These are phyloP conservation scores for Tragelaphus eurycerus DNA, from an alignment of 2,797 vertebrate species.

Conservation along the genomic window DNA sequence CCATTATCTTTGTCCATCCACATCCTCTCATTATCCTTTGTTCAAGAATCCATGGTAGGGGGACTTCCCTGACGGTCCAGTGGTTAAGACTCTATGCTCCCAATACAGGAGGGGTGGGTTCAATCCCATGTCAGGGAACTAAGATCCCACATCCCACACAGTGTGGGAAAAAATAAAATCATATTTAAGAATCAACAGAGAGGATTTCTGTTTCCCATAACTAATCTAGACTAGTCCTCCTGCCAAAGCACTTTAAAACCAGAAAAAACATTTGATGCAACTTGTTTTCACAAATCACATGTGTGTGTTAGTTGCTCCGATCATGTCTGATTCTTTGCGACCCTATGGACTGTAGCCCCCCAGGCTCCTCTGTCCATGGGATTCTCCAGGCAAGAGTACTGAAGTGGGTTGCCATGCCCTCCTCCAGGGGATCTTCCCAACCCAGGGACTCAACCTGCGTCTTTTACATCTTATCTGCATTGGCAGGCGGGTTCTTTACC, in stretches of 20 bases:
- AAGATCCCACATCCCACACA: neutral
- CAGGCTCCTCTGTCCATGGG: neutral
- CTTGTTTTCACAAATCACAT: neutral
- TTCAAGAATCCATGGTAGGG: neutral
- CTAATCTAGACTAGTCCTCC: neutral
- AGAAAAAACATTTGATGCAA: neutral
- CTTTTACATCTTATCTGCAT: neutral
- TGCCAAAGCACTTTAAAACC: constrained; percentile 25
- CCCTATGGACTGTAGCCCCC: neutral
- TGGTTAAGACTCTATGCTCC: neutral
- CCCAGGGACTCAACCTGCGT: neutral
- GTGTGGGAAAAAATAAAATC: neutral
- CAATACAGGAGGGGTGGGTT: neutral
- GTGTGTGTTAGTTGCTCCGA: neutral
- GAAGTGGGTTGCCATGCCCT: neutral
- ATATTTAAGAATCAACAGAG: neutral
- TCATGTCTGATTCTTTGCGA: neutral
- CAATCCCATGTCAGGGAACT: neutral
- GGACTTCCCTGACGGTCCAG: neutral
- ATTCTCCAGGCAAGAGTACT: neutral
- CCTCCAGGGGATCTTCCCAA: neutral
- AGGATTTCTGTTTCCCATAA: neutral
- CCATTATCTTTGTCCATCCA: neutral
- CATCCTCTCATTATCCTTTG: neutral
- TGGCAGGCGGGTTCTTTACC: neutral